These are phyloP conservation scores for Nerophis lumbriciformis DNA, from an alignment of 2,113 vertebrate genomes.

Conservation along the genomic window DNA sequence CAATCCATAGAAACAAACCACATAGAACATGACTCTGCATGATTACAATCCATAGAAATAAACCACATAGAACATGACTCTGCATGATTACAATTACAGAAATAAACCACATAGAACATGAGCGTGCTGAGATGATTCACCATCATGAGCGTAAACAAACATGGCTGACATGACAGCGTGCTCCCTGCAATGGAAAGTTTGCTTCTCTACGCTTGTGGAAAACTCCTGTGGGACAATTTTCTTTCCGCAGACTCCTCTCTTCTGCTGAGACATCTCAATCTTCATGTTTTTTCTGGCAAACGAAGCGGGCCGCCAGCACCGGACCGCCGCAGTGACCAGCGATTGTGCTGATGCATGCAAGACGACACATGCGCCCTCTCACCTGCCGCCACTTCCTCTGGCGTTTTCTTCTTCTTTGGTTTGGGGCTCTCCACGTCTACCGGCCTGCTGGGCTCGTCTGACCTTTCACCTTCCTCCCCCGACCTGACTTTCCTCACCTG, in stretches of 20 bases:
- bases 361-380: conserved; percentile 12
- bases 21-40: not conserved
- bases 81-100: not conserved
- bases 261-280: too few species aligned
- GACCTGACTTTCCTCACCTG: conserved; percentile 23
- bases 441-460: conserved; percentile 45
- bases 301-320: conserved; percentile 31
- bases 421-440: conserved; percentile 41
- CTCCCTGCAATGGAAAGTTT: conserved; percentile 50
- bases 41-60: not conserved
- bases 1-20: too few species aligned
- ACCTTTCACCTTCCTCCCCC: conserved; percentile 13
- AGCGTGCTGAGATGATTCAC: not conserved
- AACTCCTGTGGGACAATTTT: conserved; percentile 48
- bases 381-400: conserved; percentile 71
- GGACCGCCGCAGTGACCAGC: conserved; percentile 7
- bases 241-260: conserved; percentile 13
- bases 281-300: conserved; percentile 5
- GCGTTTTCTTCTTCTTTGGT: conserved; percentile 68
- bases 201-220: conserved; percentile 22
- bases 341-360: too few species aligned
- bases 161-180: not conserved
- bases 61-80: not conserved
- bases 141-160: too few species aligned
- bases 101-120: not conserved